Percentiles rank a stretch among this genome's conserved stretches.
Evolutionary conservation across 2,888 invertebrate species (phyloP).

Genomic region (Lutraria lutraria): DNA sequence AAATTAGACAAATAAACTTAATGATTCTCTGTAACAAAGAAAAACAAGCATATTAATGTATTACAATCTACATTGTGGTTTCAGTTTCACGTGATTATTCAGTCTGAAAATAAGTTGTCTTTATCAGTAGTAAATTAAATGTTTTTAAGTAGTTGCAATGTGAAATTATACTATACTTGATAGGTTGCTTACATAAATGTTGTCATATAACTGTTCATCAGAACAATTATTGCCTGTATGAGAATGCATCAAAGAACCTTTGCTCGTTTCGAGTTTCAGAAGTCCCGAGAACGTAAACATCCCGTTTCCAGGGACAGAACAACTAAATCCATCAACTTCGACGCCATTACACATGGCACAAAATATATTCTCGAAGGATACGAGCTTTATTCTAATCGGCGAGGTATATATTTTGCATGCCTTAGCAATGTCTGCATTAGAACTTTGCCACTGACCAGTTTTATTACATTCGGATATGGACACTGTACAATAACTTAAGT

Average conservation of each 20-base stretch:
- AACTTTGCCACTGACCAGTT: constrained; percentile 25
- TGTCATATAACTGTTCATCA: neutral
- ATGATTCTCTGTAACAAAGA: neutral
- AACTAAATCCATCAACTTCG: neutral
- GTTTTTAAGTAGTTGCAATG: neutral
- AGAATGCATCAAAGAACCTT: neutral
- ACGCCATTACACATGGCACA: constrained; percentile 38
- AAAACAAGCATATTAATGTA: neutral
- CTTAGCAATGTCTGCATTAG: neutral
- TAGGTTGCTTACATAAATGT: neutral
- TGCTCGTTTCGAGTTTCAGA: constrained; percentile 25
- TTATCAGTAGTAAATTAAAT: neutral
- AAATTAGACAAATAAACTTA: neutral
- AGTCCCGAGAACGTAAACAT: constrained; percentile 29
- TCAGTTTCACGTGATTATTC: neutral
- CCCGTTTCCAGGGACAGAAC: neutral
- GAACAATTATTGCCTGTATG: neutral
- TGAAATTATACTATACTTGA: neutral
- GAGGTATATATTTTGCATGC: constrained; percentile 16
- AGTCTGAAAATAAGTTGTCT: neutral
- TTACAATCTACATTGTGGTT: neutral
- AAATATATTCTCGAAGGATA: constrained; percentile 19
- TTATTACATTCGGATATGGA: constrained; percentile 27
- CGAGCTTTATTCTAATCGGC: neutral
- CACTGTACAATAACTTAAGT: neutral